A percentile compares a stretch with the other conserved stretches of the same genome.
Conservation (phyloP, 2,113 vertebrate genomes). For the Syngnathoides biaculeatus region DNA sequence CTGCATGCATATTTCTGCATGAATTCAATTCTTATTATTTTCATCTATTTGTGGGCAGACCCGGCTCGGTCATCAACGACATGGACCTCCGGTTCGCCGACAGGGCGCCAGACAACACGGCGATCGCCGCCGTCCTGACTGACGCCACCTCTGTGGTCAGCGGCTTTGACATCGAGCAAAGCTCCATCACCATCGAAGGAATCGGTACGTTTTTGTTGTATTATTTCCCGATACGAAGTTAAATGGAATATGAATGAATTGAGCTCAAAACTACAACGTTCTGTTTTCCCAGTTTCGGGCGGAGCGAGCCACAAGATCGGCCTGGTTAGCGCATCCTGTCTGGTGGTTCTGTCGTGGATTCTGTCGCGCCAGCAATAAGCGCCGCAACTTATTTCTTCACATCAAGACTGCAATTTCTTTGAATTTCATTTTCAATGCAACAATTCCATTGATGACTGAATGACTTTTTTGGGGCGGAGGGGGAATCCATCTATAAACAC, state of each 20-base stretch:
- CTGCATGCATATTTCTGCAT: not conserved
- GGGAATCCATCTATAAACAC: not conserved
- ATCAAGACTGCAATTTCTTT: not conserved
- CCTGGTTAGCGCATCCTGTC: constrained; percentile 10
- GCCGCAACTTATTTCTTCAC: not conserved
- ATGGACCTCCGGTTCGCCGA: not conserved
- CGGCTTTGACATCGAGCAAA: constrained; percentile 30
- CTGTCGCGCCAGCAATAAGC: constrained; percentile 7
- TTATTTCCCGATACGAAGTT: not conserved
- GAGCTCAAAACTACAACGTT: not conserved
- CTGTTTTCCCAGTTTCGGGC: constrained; percentile 8
- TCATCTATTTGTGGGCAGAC: constrained; percentile 11
- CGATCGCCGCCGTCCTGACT: constrained; percentile 21
- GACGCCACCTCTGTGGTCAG: constrained; percentile 19
- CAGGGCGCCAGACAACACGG: constrained; percentile 8
- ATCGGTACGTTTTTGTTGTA: constrained; percentile 4
- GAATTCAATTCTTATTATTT: not conserved
- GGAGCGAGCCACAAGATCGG: constrained; percentile 12
- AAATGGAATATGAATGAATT: not conserved
- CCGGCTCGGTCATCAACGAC: constrained; percentile 42
- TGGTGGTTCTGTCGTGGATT: constrained; percentile 15
- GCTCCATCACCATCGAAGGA: constrained; percentile 14
- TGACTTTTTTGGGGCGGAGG: not conserved
- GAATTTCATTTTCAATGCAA: not conserved
- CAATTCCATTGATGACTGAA: not conserved